phyloP scores from a whole-genome alignment of 2,113 vertebrate genomes.

The Rhinopithecus roxellana region DNA sequence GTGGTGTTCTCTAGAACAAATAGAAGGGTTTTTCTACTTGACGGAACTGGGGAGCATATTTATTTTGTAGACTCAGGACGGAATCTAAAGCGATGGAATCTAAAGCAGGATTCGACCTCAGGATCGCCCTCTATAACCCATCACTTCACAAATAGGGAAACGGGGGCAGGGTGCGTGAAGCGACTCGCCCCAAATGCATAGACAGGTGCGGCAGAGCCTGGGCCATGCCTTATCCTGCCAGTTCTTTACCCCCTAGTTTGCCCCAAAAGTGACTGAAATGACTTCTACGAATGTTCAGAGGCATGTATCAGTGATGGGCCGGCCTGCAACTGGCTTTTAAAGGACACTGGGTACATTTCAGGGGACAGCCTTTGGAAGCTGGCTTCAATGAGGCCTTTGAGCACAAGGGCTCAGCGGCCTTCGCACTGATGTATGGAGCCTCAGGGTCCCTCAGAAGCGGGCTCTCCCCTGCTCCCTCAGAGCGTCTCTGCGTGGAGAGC shows the following conservation, averaged over 20 bases:
- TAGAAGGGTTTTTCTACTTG: neutral
- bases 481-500: neutral
- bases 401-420: too few species aligned
- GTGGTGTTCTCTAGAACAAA: neutral
- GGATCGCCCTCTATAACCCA: neutral
- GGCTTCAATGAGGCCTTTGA: neutral
- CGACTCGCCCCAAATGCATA: neutral
- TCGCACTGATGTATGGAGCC: neutral
- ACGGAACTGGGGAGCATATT: neutral
- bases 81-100: neutral
- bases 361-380: neutral
- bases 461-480: neutral
- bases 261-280: neutral
- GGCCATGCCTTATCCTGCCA: neutral
- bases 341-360: neutral
- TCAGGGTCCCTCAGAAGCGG: neutral
- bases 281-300: neutral
- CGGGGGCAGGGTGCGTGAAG: neutral
- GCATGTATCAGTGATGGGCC: neutral
- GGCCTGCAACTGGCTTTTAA: neutral
- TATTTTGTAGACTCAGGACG: neutral
- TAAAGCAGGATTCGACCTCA: neutral
- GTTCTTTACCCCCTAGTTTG: neutral
- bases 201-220: neutral
- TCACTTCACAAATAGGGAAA: neutral